These are phyloP conservation scores for Silurus glanis DNA, from an alignment of 2,113 vertebrate species.

Conservation along the genomic window DNA sequence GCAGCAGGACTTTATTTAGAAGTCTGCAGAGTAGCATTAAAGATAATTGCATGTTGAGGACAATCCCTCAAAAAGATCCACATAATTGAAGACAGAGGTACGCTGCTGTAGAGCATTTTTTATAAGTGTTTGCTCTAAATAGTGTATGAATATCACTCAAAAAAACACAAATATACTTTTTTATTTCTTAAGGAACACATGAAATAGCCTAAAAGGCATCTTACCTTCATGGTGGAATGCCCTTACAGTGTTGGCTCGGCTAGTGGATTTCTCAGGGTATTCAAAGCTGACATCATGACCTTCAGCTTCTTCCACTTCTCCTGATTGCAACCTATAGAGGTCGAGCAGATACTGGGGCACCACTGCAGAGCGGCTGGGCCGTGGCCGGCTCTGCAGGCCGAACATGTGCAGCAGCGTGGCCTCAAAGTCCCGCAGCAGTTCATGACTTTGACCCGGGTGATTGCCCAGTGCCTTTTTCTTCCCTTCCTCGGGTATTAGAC, in stretches of 20 bases:
- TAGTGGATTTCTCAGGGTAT: constrained; percentile 92
- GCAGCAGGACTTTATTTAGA: constrained; percentile 76
- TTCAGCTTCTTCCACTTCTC: constrained; percentile 86
- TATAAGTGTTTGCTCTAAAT: not conserved
- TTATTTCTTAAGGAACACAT: not conserved
- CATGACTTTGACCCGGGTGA: constrained; percentile 52
- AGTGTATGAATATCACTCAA: not conserved
- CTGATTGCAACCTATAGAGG: constrained; percentile 96
- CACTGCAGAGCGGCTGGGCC: constrained; percentile 85
- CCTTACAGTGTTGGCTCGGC: constrained; percentile 96
- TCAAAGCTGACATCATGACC: constrained; percentile 79
- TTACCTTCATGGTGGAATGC: constrained; percentile 98
- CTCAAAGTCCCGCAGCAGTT: constrained; percentile 96
- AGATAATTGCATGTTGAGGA: constrained; percentile 78
- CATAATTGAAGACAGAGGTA: constrained; percentile 55
- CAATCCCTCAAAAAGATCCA: constrained; percentile 70
- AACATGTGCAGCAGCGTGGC: constrained; percentile 98
- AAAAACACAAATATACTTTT: constrained; percentile 4
- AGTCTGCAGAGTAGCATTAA: constrained; percentile 77
- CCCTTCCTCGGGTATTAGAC: constrained; percentile 95
- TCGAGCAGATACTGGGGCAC: constrained; percentile 95
- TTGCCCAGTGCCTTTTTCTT: constrained; percentile 89
- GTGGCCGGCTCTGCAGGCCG: constrained; percentile 90
- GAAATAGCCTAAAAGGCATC: not conserved
- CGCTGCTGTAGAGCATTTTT: constrained; percentile 31